Percentiles rank a stretch among this genome's conserved stretches.
phyloP scores from a whole-genome alignment of 1,140 invertebrate species.

The Hormaphis cornu region DNA sequence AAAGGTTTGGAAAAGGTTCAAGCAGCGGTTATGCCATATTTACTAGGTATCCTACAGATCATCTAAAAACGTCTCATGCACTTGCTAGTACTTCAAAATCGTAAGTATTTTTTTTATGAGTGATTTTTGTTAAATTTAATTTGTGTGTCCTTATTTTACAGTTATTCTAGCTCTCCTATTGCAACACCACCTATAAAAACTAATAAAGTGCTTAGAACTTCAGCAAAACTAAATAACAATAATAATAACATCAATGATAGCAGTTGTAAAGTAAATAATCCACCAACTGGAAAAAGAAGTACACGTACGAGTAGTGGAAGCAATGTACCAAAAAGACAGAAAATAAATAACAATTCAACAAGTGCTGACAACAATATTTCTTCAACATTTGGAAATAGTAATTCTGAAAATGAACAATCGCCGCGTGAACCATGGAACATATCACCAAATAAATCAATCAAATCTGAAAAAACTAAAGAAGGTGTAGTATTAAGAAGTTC shows the following conservation, averaged over 20 bases:
- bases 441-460: not conserved
- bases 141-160: not conserved
- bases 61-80: not conserved
- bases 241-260: slow-evolving; percentile 1
- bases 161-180: not conserved
- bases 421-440: slow-evolving; percentile 9
- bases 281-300: not conserved
- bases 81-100: slow-evolving; percentile 7
- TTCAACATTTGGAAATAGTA: not conserved
- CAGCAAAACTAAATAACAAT: slow-evolving; percentile 24
- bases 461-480: slow-evolving; percentile 8
- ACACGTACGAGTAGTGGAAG: slow-evolving; percentile 4
- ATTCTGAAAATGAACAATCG: slow-evolving; percentile 25
- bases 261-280: not conserved
- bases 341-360: not conserved
- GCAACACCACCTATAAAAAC: slow-evolving; percentile 4
- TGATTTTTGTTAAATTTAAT: not conserved
- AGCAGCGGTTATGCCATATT: slow-evolving; percentile 24
- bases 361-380: not conserved
- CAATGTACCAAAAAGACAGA: slow-evolving; percentile 17
- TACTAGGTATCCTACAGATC: slow-evolving; percentile 25
- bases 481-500: slow-evolving; percentile 28
- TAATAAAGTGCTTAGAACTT: slow-evolving; percentile 27
- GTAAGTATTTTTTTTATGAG: not conserved
- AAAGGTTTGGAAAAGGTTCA: slow-evolving; percentile 28